Evolutionary conservation across 1,140 invertebrate species (phyloP).

Genomic region (Brachionus paranguensis): DNA sequence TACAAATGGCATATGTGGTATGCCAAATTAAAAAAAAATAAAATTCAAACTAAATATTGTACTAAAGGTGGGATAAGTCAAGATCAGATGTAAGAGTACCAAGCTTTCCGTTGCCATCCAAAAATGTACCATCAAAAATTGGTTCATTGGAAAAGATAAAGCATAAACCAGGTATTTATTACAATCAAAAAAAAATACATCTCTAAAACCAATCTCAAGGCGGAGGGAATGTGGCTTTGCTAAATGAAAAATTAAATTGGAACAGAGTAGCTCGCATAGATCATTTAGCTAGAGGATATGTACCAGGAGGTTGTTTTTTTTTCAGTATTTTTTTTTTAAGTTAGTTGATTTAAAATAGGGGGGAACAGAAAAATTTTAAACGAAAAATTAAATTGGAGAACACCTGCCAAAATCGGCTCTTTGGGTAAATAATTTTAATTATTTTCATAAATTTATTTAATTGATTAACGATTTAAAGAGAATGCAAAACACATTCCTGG

Average conservation of each 20-base stretch:
- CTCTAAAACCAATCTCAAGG: background rate
- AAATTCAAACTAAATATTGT: background rate
- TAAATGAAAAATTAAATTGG: slow-evolving; percentile 29
- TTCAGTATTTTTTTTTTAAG: background rate
- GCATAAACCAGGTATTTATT: slow-evolving; percentile 10
- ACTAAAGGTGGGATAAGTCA: slow-evolving; percentile 1
- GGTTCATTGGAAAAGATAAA: slow-evolving; percentile 25
- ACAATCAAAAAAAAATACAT: too few relatives aligned
- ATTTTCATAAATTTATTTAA: background rate
- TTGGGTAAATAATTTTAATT: background rate
- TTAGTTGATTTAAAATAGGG: background rate
- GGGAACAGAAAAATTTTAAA: slow-evolving; percentile 34
- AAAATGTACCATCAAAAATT: slow-evolving; percentile 28
- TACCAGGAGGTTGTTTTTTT: background rate
- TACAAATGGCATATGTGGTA: slow-evolving; percentile 22
- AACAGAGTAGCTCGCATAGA: background rate
- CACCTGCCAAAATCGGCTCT: slow-evolving; percentile 17
- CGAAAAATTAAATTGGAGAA: slow-evolving; percentile 22
- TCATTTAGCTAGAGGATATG: slow-evolving; percentile 17
- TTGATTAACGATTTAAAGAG: background rate
- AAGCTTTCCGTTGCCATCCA: background rate
- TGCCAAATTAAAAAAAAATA: background rate
- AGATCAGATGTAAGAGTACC: slow-evolving; percentile 15
- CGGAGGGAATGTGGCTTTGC: slow-evolving; percentile 7
- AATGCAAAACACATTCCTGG: slow-evolving; percentile 12